phyloP scores from a whole-genome alignment of 2,888 invertebrate genomes.

The Caenorhabditis sulstoni region DNA sequence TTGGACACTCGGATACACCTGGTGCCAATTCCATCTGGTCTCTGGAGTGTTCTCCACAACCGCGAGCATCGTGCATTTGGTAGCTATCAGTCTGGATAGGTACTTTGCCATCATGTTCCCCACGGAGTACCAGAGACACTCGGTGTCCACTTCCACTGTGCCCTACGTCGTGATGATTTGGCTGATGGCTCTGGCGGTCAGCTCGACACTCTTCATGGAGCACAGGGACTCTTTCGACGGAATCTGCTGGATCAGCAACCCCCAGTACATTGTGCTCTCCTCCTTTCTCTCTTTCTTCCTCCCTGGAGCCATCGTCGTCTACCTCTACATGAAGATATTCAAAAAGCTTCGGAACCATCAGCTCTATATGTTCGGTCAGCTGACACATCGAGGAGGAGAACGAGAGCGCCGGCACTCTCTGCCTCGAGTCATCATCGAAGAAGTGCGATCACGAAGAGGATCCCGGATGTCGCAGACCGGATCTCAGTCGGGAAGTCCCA shows the following conservation, averaged over 20 bases:
- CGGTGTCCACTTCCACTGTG: slow-evolving; percentile 68
- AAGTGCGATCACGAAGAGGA: slow-evolving; percentile 71
- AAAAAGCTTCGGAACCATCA: slow-evolving; percentile 71
- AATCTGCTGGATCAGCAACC: slow-evolving; percentile 74
- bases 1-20: slow-evolving; percentile 70
- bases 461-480: slow-evolving; percentile 71
- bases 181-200: slow-evolving; percentile 71
- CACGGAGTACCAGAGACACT: slow-evolving; percentile 74
- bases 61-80: slow-evolving; percentile 75
- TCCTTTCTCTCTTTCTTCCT: slow-evolving; percentile 74
- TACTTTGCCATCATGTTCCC: slow-evolving; percentile 78
- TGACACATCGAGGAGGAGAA: slow-evolving; percentile 56
- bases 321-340: slow-evolving; percentile 74
- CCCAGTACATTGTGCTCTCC: slow-evolving; percentile 74
- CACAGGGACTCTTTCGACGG: slow-evolving; percentile 38
- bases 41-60: slow-evolving; percentile 74
- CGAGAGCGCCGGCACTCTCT: slow-evolving; percentile 63
- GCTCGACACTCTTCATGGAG: slow-evolving; percentile 72
- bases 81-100: slow-evolving; percentile 74
- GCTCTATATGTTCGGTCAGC: slow-evolving; percentile 73
- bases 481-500: slow-evolving; percentile 69
- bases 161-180: slow-evolving; percentile 73
- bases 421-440: slow-evolving; percentile 74
- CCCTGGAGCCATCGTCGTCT: slow-evolving; percentile 72
- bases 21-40: slow-evolving; percentile 72